These are phyloP conservation scores for Ischnura elegans DNA, from an alignment of 2,888 invertebrate species.

Conservation along the genomic window DNA sequence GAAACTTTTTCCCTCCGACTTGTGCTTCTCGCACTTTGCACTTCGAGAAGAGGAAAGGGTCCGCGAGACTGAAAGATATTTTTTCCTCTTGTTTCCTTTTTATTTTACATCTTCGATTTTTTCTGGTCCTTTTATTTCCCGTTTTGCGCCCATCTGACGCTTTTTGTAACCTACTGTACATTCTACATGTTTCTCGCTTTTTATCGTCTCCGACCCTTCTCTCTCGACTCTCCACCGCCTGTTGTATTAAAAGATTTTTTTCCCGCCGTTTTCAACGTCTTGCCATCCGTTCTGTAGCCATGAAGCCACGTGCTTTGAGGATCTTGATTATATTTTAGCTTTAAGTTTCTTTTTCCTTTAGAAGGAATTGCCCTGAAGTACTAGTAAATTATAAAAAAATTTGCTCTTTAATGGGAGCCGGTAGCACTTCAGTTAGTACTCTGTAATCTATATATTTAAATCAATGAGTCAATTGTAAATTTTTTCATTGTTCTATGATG, in stretches of 20 bases:
- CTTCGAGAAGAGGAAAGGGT: neutral
- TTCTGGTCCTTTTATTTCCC: neutral
- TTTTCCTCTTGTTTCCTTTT: neutral
- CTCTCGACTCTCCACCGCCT: neutral
- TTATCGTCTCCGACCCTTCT: neutral
- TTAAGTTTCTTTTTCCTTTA: no score
- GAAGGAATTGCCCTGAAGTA: no score
- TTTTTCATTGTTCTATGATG: no score
- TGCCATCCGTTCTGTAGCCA: neutral
- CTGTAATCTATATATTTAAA: no score
- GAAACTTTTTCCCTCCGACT: constrained; percentile 12
- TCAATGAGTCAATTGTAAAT: no score
- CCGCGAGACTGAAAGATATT: neutral
- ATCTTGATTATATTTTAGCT: neutral
- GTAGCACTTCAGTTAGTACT: no score
- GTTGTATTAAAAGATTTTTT: neutral
- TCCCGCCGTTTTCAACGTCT: neutral
- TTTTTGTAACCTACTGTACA: neutral
- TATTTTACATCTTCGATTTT: neutral
- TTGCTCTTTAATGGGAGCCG: no score
- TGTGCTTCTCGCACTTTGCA: constrained; percentile 35
- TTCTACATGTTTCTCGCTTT: neutral
- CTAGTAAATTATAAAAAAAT: no score
- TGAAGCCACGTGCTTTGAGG: neutral
- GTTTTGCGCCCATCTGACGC: neutral